Conservation (phyloP, 2,113 vertebrate species). For the Smithornis capensis region DNA sequence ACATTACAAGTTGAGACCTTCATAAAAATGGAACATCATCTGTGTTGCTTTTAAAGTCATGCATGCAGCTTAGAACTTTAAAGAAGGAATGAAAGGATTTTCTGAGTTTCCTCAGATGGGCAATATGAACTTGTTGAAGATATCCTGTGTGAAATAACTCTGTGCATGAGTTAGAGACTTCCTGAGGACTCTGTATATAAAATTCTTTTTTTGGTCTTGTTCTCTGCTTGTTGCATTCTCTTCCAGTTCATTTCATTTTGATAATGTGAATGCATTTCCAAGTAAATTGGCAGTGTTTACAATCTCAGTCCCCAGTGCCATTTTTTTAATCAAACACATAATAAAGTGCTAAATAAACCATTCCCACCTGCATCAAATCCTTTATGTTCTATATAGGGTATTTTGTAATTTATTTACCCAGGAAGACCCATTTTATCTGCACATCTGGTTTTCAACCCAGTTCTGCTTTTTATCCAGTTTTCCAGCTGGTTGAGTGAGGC, state of each 20-base stretch:
- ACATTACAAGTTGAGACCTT: background rate
- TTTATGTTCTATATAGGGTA: background rate
- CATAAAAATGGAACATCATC: background rate
- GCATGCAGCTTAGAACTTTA: background rate
- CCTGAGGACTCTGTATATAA: conserved; percentile 22
- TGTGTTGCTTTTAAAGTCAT: background rate
- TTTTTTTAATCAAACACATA: conserved; percentile 69
- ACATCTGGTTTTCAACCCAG: conserved; percentile 58
- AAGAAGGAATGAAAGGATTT: background rate
- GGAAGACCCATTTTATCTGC: conserved; percentile 52
- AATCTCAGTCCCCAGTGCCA: conserved; percentile 6
- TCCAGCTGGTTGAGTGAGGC: conserved; percentile 49
- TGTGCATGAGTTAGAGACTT: conserved; percentile 11
- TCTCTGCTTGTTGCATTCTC: conserved; percentile 33
- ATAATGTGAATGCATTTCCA: conserved; percentile 21
- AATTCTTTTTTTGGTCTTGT: background rate
- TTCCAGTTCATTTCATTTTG: conserved; percentile 53
- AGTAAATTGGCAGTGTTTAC: conserved; percentile 55
- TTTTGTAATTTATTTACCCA: conserved; percentile 65
- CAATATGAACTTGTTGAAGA: conserved; percentile 5
- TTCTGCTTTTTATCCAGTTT: conserved; percentile 57
- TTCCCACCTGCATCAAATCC: conserved; percentile 62
- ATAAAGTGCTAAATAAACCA: conserved; percentile 65
- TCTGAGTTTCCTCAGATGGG: conserved; percentile 14
- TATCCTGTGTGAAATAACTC: conserved; percentile 39